These are phyloP conservation scores for Isaurus tuberculatus DNA, from an alignment of 92 coral and sea anemone genomes.

Conservation along the genomic window DNA sequence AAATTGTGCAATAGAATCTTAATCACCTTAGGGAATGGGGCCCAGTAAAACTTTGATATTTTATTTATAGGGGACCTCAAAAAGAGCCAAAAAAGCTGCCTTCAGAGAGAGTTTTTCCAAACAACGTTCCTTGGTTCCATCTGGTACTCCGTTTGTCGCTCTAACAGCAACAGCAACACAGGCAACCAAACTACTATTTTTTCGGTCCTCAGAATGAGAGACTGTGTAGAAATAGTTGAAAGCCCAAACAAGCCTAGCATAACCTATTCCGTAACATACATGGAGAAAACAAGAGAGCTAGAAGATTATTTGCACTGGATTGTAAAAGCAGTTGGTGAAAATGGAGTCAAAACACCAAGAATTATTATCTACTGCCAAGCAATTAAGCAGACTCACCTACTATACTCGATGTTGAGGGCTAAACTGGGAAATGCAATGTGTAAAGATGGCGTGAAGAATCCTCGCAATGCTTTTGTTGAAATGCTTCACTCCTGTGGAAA, in stretches of 20 bases:
- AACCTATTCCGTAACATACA: neutral
- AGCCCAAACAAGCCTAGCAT: constrained; percentile 6
- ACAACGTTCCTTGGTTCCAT: neutral
- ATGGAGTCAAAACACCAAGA: neutral
- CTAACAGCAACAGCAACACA: constrained; percentile 18
- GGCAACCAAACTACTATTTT: neutral
- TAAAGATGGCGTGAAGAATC: neutral
- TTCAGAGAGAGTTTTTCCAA: neutral
- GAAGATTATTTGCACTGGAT: neutral
- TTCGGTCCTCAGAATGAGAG: neutral
- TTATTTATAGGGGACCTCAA: neutral
- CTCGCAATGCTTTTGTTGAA: constrained; percentile 23
- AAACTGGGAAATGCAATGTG: constrained; percentile 5
- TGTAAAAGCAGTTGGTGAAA: neutral
- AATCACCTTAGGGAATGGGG: neutral
- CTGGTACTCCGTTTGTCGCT: neutral
- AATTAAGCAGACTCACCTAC: neutral
- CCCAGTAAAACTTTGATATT: neutral
- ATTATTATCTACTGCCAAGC: constrained; percentile 14
- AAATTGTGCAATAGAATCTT: neutral
- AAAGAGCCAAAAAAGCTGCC: neutral
- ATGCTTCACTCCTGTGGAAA: constrained; percentile 32
- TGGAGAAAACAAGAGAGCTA: neutral
- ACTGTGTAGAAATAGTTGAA: neutral
- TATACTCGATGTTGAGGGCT: neutral